phyloP scores from a whole-genome alignment of 2,113 vertebrate genomes.

The Nycticorax nycticorax region DNA sequence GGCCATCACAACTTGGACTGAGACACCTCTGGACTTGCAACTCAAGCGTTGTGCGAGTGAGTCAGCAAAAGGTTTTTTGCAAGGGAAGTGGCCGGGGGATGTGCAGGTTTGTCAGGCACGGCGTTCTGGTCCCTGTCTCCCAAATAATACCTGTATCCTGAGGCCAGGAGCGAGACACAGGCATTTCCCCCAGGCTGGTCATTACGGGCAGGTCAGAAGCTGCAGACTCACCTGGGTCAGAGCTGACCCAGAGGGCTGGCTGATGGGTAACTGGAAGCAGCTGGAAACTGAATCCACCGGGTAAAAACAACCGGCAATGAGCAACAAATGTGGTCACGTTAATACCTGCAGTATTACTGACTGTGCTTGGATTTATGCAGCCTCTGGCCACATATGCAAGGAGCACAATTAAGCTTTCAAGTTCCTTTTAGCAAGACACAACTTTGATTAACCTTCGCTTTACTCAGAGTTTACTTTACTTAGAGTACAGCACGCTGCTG shows the following conservation, averaged over 20 bases:
- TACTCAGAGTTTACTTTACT: not conserved
- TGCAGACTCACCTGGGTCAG: not conserved
- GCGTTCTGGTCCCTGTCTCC: not conserved
- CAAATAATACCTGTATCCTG: not conserved
- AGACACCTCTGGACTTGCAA: not conserved
- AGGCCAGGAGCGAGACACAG: not conserved
- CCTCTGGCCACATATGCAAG: not conserved
- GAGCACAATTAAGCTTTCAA: not conserved
- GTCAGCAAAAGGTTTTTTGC: not conserved
- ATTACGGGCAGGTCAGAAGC: not conserved
- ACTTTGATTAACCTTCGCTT: slow-evolving; percentile 2
- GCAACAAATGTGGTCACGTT: rapidly evolving
- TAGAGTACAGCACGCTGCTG: not conserved
- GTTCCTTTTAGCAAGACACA: not conserved
- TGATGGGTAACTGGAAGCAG: not conserved
- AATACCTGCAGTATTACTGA: not conserved
- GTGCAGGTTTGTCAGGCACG: not conserved
- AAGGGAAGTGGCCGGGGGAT: not conserved
- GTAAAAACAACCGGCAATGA: rapidly evolving
- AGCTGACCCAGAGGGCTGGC: not conserved
- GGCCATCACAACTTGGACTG: not conserved
- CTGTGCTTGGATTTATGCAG: not conserved
- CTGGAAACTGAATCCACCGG: not conserved
- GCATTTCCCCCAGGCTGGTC: not conserved
- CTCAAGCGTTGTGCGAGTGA: no score